Conservation (phyloP, 2,888 invertebrate species). For the Gandaritis pyraliata region DNA sequence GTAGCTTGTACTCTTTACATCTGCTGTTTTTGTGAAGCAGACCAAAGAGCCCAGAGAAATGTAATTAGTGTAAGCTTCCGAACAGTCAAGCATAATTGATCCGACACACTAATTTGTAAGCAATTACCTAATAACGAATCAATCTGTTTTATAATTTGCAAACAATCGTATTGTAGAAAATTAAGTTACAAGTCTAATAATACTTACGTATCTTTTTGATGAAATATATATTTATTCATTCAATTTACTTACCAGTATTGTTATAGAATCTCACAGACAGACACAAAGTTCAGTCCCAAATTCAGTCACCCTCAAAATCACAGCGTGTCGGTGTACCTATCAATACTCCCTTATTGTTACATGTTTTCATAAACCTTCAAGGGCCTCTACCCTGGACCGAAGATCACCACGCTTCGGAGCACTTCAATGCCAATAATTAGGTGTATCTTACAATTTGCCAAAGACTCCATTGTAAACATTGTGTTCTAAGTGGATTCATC, state of each 20-base stretch:
- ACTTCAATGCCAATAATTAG: slow-evolving; percentile 80
- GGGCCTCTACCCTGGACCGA: slow-evolving; percentile 64
- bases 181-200: no score
- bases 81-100: slow-evolving; percentile 70
- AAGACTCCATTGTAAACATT: slow-evolving; percentile 77
- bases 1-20: slow-evolving; percentile 70
- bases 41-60: slow-evolving; percentile 63
- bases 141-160: slow-evolving; percentile 45
- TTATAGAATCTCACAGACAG: not conserved
- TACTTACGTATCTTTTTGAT: no score
- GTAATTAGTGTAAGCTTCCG: slow-evolving; percentile 77
- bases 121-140: slow-evolving; percentile 60
- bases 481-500: slow-evolving; percentile 78
- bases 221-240: no score
- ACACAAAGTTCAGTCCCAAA: slow-evolving; percentile 17
- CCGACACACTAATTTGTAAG: slow-evolving; percentile 68
- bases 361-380: slow-evolving; percentile 80
- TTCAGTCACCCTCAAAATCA: slow-evolving; percentile 34
- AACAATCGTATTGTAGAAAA: not conserved
- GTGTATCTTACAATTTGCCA: slow-evolving; percentile 84
- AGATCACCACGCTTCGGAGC: slow-evolving; percentile 70
- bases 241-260: not conserved
- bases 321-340: slow-evolving; percentile 59
- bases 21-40: slow-evolving; percentile 78
- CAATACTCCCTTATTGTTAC: slow-evolving; percentile 66